A percentile compares a stretch with the other conserved stretches of the same genome.
Conservation (phyloP, 2,797 vertebrate genomes). For the Acomys russatus region DNA sequence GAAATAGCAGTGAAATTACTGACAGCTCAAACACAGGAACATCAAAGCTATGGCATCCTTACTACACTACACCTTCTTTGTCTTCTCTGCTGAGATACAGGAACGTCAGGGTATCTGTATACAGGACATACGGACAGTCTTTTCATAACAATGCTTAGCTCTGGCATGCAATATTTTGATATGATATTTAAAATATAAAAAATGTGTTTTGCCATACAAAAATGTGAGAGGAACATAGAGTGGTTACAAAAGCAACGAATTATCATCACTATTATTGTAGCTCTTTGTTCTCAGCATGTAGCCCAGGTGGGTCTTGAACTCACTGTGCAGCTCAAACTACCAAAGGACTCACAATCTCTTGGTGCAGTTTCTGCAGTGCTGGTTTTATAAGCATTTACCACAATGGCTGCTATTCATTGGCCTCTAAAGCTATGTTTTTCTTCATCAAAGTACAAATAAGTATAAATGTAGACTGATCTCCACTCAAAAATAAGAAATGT, state of each 20-base stretch:
- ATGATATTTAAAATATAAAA: not conserved
- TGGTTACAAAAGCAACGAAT: not conserved
- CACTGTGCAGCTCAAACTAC: not conserved
- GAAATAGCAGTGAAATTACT: not conserved
- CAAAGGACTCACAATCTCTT: not conserved
- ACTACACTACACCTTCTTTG: no score
- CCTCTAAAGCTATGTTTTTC: constrained; percentile 1
- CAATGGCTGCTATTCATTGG: not conserved
- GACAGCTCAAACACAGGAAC: not conserved
- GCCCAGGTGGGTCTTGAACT: not conserved
- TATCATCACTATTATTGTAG: not conserved
- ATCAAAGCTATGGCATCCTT: not conserved
- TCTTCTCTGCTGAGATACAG: not conserved
- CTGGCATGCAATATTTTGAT: not conserved
- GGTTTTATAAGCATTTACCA: not conserved
- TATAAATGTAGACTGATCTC: not conserved
- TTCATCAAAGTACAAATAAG: constrained; percentile 4
- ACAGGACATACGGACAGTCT: not conserved
- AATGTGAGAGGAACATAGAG: not conserved
- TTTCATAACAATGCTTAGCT: not conserved
- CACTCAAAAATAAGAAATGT: not conserved
- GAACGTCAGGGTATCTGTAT: not conserved
- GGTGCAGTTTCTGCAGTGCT: not conserved
- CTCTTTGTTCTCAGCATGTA: not conserved
- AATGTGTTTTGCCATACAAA: not conserved